Evolutionary conservation across 2,113 vertebrate species (phyloP).

Genomic region (Silurus meridionalis): DNA sequence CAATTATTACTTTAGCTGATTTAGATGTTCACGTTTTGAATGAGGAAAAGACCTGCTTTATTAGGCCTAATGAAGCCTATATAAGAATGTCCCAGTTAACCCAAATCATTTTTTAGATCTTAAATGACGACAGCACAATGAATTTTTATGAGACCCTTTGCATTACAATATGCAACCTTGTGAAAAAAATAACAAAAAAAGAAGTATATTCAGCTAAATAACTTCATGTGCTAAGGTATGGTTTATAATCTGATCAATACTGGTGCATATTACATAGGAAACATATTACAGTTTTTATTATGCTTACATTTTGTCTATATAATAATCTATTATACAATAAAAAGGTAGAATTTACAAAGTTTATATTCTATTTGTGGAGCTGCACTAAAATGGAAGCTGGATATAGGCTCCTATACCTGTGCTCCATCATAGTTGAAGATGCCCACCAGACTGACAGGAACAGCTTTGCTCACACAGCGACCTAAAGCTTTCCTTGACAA

Average conservation of each 20-base stretch:
- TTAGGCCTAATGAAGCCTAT: not conserved
- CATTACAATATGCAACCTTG: not conserved
- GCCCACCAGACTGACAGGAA: conserved; percentile 96
- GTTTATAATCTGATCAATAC: not conserved
- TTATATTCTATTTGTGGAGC: not conserved
- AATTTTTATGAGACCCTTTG: not conserved
- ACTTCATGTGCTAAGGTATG: not conserved
- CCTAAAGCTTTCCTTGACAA: conserved; percentile 93
- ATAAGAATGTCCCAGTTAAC: too few species aligned
- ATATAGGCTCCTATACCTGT: conserved; percentile 78
- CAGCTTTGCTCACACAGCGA: conserved; percentile 91
- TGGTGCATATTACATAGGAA: not conserved
- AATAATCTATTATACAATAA: not conserved
- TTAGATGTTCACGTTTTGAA: not conserved
- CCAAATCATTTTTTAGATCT: not conserved
- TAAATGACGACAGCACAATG: not conserved
- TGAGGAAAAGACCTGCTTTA: not conserved
- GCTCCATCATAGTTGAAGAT: conserved; percentile 98
- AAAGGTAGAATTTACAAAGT: not conserved
- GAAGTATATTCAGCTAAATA: not conserved
- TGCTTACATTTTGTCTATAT: not conserved
- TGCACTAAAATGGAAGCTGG: not conserved
- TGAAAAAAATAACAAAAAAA: not conserved
- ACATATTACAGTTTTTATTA: not conserved
- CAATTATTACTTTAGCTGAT: not conserved